Conservation (phyloP, 2,113 vertebrate genomes). For the Dipodomys stephensi region DNA sequence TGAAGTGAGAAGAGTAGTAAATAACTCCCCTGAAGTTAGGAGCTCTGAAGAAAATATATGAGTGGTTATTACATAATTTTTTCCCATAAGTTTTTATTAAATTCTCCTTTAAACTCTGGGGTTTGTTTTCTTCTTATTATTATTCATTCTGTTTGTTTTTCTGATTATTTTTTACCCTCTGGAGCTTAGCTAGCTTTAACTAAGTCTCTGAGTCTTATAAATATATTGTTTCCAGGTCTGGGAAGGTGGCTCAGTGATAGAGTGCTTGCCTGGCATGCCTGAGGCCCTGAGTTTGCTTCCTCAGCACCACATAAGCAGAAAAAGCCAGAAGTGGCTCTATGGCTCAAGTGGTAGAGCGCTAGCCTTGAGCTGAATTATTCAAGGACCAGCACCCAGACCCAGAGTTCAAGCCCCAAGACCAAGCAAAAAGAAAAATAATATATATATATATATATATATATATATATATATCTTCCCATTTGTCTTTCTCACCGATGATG, state of each 20-base stretch:
- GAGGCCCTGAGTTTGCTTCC: no score
- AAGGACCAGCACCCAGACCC: no score
- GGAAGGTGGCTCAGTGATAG: background rate
- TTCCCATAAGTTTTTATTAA: background rate
- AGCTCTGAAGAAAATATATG: background rate
- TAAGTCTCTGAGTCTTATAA: conserved; percentile 58
- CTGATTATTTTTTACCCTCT: conserved; percentile 4
- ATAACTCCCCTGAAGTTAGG: background rate
- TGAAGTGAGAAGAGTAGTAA: background rate
- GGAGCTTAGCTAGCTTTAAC: conserved; percentile 63
- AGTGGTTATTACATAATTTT: background rate
- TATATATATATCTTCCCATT: background rate
- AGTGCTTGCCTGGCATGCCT: no score
- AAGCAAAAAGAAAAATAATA: no score
- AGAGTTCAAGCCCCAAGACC: no score
- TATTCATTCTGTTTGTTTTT: background rate
- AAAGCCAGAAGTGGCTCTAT: no score
- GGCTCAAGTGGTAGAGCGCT: no score
- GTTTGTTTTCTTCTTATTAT: background rate
- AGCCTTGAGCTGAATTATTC: no score
- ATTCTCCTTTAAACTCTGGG: background rate
- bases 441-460: no score
- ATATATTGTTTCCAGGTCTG: conserved; percentile 43
- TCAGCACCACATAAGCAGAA: no score
- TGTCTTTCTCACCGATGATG: conserved; percentile 40